Conservation (phyloP, 92 coral and sea anemone species). For the Bergia sp. region DNA sequence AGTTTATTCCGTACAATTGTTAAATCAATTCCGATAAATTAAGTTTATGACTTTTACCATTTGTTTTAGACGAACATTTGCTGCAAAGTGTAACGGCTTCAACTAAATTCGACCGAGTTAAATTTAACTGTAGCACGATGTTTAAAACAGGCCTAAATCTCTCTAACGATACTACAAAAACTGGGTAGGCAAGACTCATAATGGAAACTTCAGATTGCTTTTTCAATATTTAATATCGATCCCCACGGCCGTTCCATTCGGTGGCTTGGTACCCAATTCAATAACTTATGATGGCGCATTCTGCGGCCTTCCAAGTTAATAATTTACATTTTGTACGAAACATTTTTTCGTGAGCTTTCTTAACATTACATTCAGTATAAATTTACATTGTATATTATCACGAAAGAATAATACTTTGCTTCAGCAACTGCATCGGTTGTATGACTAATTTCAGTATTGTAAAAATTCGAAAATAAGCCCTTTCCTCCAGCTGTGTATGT, state of each 20-base stretch:
- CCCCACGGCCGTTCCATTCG: neutral
- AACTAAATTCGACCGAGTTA: no score
- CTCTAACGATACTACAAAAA: no score
- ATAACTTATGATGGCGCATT: conserved; percentile 7
- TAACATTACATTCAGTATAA: neutral
- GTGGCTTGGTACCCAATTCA: neutral
- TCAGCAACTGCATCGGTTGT: neutral
- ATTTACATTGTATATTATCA: neutral
- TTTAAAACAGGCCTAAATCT: no score
- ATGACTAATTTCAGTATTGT: no score
- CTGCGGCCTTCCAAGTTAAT: neutral
- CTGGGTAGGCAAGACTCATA: neutral
- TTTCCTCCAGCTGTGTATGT: neutral
- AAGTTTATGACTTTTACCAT: no score
- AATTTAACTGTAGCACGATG: no score
- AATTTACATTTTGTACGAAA: neutral
- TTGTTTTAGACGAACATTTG: no score
- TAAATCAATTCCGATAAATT: no score
- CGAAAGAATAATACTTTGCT: neutral
- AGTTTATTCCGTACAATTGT: no score
- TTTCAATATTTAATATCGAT: neutral
- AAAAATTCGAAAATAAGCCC: neutral
- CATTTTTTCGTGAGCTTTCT: neutral
- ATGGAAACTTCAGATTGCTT: neutral
- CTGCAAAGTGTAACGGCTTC: no score